Percentiles rank a stretch among this genome's conserved stretches.
phyloP scores from a whole-genome alignment of 1,140 invertebrate genomes.

The Penaeus chinensis region DNA sequence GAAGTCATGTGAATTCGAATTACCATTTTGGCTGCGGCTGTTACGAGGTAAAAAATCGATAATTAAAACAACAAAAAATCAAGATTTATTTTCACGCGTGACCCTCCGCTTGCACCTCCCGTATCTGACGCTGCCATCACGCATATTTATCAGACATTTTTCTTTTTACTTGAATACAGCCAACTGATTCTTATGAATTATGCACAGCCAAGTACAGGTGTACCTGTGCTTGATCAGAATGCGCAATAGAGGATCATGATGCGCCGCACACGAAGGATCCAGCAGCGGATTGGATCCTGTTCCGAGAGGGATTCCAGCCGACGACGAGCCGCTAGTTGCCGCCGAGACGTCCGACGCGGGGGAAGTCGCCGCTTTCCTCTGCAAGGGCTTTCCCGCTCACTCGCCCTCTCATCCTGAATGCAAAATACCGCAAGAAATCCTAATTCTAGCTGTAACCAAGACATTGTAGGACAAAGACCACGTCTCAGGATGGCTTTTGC shows the following conservation, averaged over 20 bases:
- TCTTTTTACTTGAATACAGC: background rate
- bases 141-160: background rate
- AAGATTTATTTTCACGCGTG: no score
- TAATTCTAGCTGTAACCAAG: background rate
- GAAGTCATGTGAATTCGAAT: no score
- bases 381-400: background rate
- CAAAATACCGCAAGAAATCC: no score
- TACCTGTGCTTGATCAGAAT: constrained; percentile 16
- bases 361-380: background rate
- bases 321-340: constrained; percentile 32
- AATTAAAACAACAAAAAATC: no score
- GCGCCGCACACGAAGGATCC: constrained; percentile 28
- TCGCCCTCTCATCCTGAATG: no score
- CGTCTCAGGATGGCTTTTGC: background rate
- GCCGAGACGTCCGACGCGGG: background rate
- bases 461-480: background rate
- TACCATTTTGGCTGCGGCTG: no score
- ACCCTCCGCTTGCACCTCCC: no score
- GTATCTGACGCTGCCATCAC: background rate
- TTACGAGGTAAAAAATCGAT: no score
- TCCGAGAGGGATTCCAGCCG: background rate
- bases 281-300: constrained; percentile 22
- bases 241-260: constrained; percentile 1
- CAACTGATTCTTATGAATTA: constrained; percentile 8
- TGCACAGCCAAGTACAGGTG: constrained; percentile 19